Evolutionary conservation across 2,888 invertebrate species (phyloP).

Genomic region (Chromoteleia sp.): DNA sequence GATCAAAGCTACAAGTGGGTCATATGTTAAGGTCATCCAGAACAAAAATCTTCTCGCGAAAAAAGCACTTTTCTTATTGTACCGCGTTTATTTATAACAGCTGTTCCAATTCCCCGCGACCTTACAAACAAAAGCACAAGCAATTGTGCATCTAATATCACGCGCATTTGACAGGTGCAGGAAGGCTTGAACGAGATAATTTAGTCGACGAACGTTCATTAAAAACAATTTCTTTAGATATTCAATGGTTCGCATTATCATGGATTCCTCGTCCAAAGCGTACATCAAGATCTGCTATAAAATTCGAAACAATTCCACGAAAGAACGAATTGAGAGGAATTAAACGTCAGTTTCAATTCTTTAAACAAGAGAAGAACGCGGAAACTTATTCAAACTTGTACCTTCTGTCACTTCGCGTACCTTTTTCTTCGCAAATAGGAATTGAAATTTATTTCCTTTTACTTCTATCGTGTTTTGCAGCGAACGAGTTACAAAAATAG

Average conservation of each 20-base stretch:
- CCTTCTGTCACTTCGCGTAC: slow-evolving; percentile 30
- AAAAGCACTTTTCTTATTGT: not conserved
- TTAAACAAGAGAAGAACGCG: slow-evolving; percentile 32
- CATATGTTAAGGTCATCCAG: slow-evolving; percentile 42
- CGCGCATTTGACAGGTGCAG: not conserved
- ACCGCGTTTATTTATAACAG: slow-evolving; percentile 21
- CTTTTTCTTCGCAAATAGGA: slow-evolving; percentile 26
- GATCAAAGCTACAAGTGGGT: slow-evolving; percentile 35
- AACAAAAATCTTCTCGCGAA: slow-evolving; percentile 13
- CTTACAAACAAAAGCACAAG: not conserved
- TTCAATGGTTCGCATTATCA: slow-evolving; percentile 3
- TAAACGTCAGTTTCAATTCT: slow-evolving; percentile 54
- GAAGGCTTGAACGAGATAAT: slow-evolving; percentile 5
- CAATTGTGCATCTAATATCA: not conserved
- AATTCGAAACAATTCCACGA: slow-evolving; percentile 37
- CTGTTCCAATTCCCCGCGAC: slow-evolving; percentile 9
- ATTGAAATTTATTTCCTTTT: slow-evolving; percentile 48
- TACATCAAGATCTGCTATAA: slow-evolving; percentile 19
- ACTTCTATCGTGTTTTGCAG: slow-evolving; percentile 32
- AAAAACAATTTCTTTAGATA: slow-evolving; percentile 8
- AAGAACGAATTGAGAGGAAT: slow-evolving; percentile 42
- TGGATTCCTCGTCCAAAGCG: slow-evolving; percentile 16
- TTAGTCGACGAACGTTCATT: slow-evolving; percentile 1
- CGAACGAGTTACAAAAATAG: slow-evolving; percentile 29
- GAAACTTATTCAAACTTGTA: slow-evolving; percentile 42